Conservation (phyloP, 2,888 invertebrate species). For the Ramazzottius varieornatus region DNA sequence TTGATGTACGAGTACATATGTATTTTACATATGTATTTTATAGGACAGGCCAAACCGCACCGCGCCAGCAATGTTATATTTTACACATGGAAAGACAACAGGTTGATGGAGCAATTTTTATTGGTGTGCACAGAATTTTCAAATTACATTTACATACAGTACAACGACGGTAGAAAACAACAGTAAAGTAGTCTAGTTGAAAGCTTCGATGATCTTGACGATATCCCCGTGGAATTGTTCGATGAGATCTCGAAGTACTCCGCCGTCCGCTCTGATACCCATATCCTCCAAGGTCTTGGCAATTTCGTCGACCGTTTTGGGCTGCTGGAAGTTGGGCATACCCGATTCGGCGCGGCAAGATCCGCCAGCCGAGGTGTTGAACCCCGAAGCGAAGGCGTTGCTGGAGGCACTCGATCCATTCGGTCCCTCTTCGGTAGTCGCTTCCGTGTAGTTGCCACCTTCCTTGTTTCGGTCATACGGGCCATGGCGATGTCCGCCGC, state of each 20-base stretch:
- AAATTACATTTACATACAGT: too few relatives aligned
- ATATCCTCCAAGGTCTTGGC: neutral
- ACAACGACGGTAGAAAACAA: too few relatives aligned
- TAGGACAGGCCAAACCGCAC: too few relatives aligned
- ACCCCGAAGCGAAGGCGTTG: neutral
- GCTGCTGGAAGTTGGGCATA: neutral
- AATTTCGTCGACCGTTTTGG: neutral
- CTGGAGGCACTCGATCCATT: neutral
- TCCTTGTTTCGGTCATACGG: neutral
- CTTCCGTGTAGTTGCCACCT: too few relatives aligned
- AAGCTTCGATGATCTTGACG: conserved; percentile 3
- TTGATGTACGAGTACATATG: too few relatives aligned
- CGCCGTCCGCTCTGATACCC: neutral
- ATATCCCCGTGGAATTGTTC: neutral
- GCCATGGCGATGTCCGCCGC: neutral
- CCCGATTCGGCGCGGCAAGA: neutral
- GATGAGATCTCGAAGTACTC: neutral
- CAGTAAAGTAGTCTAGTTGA: too few relatives aligned
- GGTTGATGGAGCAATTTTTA: too few relatives aligned
- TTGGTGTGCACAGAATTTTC: too few relatives aligned
- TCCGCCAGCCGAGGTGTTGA: neutral
- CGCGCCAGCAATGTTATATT: too few relatives aligned
- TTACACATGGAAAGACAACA: too few relatives aligned
- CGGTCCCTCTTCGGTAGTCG: too few relatives aligned
- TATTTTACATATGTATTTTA: too few relatives aligned